Evolutionary conservation across 2,113 vertebrate genomes (phyloP).

Genomic region (Hassar affinis): DNA sequence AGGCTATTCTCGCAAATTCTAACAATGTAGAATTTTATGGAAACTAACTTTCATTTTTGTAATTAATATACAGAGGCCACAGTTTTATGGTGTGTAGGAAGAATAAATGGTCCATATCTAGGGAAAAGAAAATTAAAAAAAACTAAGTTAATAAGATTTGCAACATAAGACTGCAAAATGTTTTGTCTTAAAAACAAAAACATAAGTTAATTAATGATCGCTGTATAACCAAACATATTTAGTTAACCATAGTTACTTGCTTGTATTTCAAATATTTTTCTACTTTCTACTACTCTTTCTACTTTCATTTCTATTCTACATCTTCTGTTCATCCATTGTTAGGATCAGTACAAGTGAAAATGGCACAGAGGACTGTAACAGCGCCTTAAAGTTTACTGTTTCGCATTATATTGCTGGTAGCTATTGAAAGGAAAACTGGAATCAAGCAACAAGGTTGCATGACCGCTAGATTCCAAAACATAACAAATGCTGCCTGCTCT

Average conservation of each 20-base stretch:
- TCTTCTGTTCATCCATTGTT: background rate
- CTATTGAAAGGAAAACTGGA: no score
- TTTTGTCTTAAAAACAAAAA: no score
- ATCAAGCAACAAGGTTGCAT: no score
- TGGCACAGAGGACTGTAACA: no score
- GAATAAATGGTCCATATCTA: background rate
- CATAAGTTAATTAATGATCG: background rate
- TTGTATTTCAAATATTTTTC: background rate
- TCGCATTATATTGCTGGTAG: no score
- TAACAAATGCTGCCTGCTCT: no score
- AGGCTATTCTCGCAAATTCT: no score
- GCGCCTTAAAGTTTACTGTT: no score
- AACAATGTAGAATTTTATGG: background rate
- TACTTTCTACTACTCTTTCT: background rate
- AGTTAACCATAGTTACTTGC: background rate
- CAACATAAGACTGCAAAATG: background rate
- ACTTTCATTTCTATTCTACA: background rate
- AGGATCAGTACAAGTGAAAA: background rate
- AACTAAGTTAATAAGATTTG: fast-evolving
- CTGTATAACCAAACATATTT: background rate
- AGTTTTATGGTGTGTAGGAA: background rate
- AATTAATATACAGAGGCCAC: background rate
- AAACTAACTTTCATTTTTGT: background rate
- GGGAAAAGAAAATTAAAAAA: background rate
- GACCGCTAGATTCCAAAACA: no score